Base-by-base conservation (phyloP, 35 echinoderm and acorn worm species). In the Diadema setosum region DNA sequence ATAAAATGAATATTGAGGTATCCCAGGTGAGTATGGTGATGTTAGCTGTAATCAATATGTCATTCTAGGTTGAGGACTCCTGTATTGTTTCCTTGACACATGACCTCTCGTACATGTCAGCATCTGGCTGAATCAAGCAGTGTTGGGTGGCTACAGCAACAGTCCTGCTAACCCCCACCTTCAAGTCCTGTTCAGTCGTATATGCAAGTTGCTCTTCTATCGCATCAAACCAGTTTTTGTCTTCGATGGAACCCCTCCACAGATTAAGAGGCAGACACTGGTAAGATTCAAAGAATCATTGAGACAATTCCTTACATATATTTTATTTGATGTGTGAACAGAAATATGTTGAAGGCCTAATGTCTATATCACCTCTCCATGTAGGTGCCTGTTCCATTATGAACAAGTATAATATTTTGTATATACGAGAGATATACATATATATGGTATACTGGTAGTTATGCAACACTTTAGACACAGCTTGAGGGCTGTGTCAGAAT, bases 161-260 rank as follows among this genome's bases (percentile, higher is more conserved):
- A 42, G 42, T 11, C 31, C 69, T 17, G 37, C 88, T 29, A 94
- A 94, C 65, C 92, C 96, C 40, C 96, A 98, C 56, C 89, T 98
- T 11, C 55, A 89, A 4, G 93, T 91, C 29, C 44, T 98, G 73
- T 91, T 94, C 81, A 91, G 90, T 45, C 85, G 96, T 4, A 98
- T 98, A 39, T 98, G 96, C 43, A 98, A 98, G 58, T 89, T 98
- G 18, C 89, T 98, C 18, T 94, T 87, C 78, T 98, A 94, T 41
- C 90, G 93, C 39, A 98, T 98, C 69, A 94, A 92, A 81, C 96
- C 96, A 12, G 75, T 98, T 31, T 98, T 98, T 92, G 96, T 98
- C 5, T 98, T 98, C 84, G 96, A 98, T 85, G 96, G 96, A 31
- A 74, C 43, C 14, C 87, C 85, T 36, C 96, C 96, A 26, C 84